phyloP scores from a whole-genome alignment of 2,888 invertebrate genomes.

The Lasioglossum oenotherae region DNA sequence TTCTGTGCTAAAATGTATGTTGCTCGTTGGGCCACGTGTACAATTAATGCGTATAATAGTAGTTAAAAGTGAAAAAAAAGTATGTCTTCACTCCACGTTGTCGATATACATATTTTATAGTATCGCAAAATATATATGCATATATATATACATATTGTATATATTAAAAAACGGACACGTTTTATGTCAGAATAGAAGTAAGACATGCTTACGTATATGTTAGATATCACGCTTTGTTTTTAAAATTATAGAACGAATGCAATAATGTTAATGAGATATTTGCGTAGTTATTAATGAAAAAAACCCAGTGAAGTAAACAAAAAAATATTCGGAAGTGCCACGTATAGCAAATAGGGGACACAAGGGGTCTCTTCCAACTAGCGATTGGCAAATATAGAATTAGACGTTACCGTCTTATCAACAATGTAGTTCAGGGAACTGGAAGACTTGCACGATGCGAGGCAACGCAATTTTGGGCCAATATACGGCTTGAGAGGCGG shows the following conservation, averaged over 20 bases:
- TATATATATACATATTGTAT: neutral
- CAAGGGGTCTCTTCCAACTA: conserved; percentile 71
- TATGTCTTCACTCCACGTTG: conserved; percentile 38
- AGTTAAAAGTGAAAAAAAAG: conserved; percentile 41
- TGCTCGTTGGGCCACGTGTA: conserved; percentile 34
- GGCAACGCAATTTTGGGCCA: conserved; percentile 83
- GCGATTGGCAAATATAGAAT: conserved; percentile 76
- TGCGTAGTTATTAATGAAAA: conserved; percentile 66
- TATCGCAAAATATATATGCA: conserved; percentile 27
- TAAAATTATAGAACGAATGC: conserved; percentile 63
- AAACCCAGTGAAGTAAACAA: conserved; percentile 51
- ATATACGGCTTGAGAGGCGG: conserved; percentile 82
- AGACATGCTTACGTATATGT: conserved; percentile 74
- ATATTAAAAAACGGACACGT: conserved; percentile 33
- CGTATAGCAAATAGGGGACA: conserved; percentile 61
- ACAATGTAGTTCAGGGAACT: conserved; percentile 83
- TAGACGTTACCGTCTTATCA: conserved; percentile 84
- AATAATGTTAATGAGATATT: conserved; percentile 66
- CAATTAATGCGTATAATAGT: conserved; percentile 55
- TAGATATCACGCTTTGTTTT: conserved; percentile 72
- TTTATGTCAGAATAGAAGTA: conserved; percentile 52
- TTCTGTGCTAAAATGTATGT: conserved; percentile 43
- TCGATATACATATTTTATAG: conserved; percentile 25
- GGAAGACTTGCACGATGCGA: conserved; percentile 82
- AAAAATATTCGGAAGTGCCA: conserved; percentile 52